Base-by-base conservation (phyloP, 2,113 vertebrate genomes). In the Coreoperca whiteheadi region DNA sequence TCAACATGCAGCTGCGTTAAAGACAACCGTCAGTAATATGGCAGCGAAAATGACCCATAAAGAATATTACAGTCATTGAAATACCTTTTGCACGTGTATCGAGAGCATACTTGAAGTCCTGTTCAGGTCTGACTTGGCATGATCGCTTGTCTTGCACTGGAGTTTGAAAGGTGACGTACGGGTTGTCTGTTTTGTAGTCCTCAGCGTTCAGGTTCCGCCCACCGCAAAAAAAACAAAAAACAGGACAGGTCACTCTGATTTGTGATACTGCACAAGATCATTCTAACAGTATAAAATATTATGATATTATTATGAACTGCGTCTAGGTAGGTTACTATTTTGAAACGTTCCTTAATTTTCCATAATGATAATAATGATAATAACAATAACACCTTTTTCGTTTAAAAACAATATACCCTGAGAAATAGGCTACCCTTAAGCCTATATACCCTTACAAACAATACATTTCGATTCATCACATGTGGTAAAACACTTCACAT, bases 121-220 rank as follows among this genome's bases (percentile, higher is more conserved):
- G 85, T 54, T 83, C 79, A 86, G 77, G 79, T 81, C 88, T 88
- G 88, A 85, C 83, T 90, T 43, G 57, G 74, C 77, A 84, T 80
- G 77, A 85, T 81, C 73, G 73, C 51, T 86, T 41, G 74, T 86
- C 81, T 64, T 23, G 67, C 46, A 51, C 77, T 69, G 83, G 80
- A 85, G 88, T 90, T 89, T 85, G 79, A 88, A 84, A 86, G 86
- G 75, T 88, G 82, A 78, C 80, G 82, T 61, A 79, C 54, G 14
- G 25, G 20, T 23, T 37, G 69, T 66, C 60, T 90, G 83, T 89
- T 90, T 87, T 87, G 65, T 79, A 61, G 59, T 57, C 80, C 79
- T 84, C 79, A 83, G n/a, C 61, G 14, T 32, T 7, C 9, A 69
- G 77, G 89, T 53, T 68, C 92, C 92, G 88, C 91, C 89, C 82